Evolutionary conservation across 1,140 invertebrate species (phyloP), one percentile per base, ranked within the genome.

Genomic region (Spodoptera litura): DNA sequence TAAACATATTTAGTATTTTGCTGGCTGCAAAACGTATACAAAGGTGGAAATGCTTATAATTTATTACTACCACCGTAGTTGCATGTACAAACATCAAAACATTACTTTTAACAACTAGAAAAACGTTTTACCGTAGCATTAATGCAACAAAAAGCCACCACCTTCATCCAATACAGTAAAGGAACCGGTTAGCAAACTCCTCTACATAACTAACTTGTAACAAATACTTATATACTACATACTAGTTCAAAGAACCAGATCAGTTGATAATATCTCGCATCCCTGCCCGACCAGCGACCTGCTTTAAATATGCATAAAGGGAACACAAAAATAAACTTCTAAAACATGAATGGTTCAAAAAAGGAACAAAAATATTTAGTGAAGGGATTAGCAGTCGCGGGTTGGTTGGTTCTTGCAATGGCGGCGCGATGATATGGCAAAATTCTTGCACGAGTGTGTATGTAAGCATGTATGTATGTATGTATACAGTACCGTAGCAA

Each of bases 381-480:
- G 80, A 83, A 86, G 87, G 92, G 90, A 91, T 91, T 91, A 91
- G 85, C 78, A 64, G 78, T 55, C 84, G 59, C 83, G 58, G 89
- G 89, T 90, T 89, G 88, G 88, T 59, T 78, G 84, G 74, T 25
- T 76, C 56, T 44, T 71, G 86, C 79, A 85, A 89, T 89, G 86
- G 89, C 88, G 85, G 85, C 86, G 84, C 87, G 83, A 88, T 93
- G 90, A 91, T 86, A 85, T 83, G 87, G 88, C 92, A 87, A 82
- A 89, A 87, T 68, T 68, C 64, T 68, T 52, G 64, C 64, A 52
- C 13, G 52, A 68, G 49, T 27, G 49, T 66, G 38, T 51, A 51
- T 66, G 12, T 10, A n/a, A 3, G 20, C 31, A 10, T 38, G 38
- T 8, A 64, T 11, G 13, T 8, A 64, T 11, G 13, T 25, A 11